phyloP scores from a whole-genome alignment of 2,797 vertebrate genomes.

The Luscinia luscinia region DNA sequence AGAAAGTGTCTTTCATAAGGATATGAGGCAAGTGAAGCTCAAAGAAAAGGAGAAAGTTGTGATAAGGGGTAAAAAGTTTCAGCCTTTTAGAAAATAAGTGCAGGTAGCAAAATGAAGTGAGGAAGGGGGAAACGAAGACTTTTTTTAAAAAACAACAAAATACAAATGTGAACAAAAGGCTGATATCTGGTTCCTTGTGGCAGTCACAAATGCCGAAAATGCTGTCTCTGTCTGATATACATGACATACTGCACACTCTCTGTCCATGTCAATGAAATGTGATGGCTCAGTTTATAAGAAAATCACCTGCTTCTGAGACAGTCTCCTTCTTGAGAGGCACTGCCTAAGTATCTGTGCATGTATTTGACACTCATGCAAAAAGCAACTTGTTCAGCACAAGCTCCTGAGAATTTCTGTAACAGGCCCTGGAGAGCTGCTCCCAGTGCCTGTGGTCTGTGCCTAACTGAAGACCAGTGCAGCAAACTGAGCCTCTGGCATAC shows the following conservation, averaged over 20 bases:
- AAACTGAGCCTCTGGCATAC: neutral
- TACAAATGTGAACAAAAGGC: neutral
- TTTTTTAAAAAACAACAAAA: neutral
- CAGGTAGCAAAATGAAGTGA: neutral
- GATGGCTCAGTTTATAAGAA: neutral
- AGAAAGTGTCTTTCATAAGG: neutral
- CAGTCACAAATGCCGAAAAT: neutral
- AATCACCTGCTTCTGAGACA: neutral
- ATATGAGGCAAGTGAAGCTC: neutral
- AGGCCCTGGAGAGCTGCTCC: neutral
- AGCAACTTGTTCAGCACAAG: neutral
- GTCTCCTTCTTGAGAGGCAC: neutral
- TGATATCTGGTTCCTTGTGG: neutral
- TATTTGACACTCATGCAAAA: neutral
- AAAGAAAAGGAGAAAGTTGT: neutral
- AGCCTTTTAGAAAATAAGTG: neutral
- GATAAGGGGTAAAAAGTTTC: neutral
- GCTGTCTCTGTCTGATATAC: neutral
- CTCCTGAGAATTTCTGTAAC: too few relatives aligned
- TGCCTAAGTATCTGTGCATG: rapidly evolving
- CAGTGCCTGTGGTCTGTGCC: neutral
- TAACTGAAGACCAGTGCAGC: neutral
- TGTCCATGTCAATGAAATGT: neutral
- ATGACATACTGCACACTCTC: neutral
- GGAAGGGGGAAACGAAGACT: neutral